phyloP scores from a whole-genome alignment of 2,888 invertebrate genomes.

The Amphipyra berbera region DNA sequence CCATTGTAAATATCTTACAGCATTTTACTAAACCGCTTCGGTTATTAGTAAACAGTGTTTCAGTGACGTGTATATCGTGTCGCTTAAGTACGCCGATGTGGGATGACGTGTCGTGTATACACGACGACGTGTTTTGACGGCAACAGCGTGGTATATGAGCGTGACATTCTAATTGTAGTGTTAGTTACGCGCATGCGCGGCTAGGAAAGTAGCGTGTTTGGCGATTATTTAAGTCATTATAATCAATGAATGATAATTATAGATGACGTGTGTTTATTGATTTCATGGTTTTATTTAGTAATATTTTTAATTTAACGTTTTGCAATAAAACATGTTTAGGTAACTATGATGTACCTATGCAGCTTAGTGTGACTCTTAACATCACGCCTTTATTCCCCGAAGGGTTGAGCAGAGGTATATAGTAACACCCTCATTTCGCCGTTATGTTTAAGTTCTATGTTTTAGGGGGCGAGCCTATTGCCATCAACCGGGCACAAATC shows the following conservation, averaged over 20 bases:
- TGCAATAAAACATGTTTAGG: too few relatives aligned
- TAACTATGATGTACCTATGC: too few relatives aligned
- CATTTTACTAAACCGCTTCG: neutral
- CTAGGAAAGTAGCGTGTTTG: neutral
- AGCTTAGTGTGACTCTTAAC: too few relatives aligned
- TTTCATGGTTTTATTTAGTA: neutral
- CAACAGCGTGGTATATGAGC: neutral
- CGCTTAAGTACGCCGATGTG: neutral
- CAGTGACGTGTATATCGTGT: neutral
- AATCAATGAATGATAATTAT: neutral
- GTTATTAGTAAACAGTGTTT: neutral
- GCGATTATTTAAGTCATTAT: neutral
- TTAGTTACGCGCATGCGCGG: neutral
- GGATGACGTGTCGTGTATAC: too few relatives aligned
- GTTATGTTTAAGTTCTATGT: too few relatives aligned
- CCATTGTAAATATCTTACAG: neutral
- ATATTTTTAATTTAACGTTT: too few relatives aligned
- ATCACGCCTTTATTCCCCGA: too few relatives aligned
- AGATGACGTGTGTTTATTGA: neutral
- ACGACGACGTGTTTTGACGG: slow-evolving; percentile 2
- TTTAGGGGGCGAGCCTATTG: too few relatives aligned
- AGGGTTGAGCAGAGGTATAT: too few relatives aligned
- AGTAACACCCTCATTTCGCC: too few relatives aligned
- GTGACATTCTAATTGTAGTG: slow-evolving; percentile 13
- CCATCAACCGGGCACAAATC: too few relatives aligned